phyloP scores from a whole-genome alignment of 2,888 invertebrate genomes.

The Scaptomyza tumidula region DNA sequence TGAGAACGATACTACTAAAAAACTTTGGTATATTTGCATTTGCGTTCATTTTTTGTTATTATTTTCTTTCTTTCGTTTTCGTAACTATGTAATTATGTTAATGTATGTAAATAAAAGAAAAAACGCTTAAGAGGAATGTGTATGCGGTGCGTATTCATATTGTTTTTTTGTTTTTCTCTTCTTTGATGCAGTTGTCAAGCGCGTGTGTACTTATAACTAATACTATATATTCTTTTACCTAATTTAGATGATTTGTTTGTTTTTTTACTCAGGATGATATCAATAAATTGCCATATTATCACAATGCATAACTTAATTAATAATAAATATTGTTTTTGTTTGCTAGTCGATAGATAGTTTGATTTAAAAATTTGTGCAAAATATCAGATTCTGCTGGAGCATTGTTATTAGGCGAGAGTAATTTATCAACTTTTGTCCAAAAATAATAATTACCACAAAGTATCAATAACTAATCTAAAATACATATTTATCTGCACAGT shows the following conservation, averaged over 20 bases:
- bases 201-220: conserved; percentile 6
- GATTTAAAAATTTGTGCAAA: conserved; percentile 33
- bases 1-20: conserved; percentile 42
- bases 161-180: conserved; percentile 17
- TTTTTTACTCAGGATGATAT: conserved; percentile 35
- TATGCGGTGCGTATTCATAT: conserved; percentile 31
- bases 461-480: conserved; percentile 3
- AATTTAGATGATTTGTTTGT: conserved; percentile 11
- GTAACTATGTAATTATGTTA: conserved; percentile 31
- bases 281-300: conserved; percentile 46
- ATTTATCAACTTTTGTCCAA: conserved; percentile 4
- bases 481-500: background rate
- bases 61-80: conserved; percentile 15
- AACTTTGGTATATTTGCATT: conserved; percentile 61
- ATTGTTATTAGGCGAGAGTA: conserved; percentile 50
- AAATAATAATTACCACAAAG: conserved; percentile 21
- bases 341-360: conserved; percentile 3
- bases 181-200: conserved; percentile 16
- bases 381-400: conserved; percentile 43
- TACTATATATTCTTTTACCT: conserved; percentile 18
- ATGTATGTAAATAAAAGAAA: conserved; percentile 42
- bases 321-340: conserved; percentile 29
- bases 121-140: conserved; percentile 59
- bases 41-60: conserved; percentile 26
- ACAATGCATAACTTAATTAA: conserved; percentile 49